These are phyloP conservation scores for Tipula helvola DNA, from an alignment of 2,888 invertebrate genomes.

Conservation along the genomic window DNA sequence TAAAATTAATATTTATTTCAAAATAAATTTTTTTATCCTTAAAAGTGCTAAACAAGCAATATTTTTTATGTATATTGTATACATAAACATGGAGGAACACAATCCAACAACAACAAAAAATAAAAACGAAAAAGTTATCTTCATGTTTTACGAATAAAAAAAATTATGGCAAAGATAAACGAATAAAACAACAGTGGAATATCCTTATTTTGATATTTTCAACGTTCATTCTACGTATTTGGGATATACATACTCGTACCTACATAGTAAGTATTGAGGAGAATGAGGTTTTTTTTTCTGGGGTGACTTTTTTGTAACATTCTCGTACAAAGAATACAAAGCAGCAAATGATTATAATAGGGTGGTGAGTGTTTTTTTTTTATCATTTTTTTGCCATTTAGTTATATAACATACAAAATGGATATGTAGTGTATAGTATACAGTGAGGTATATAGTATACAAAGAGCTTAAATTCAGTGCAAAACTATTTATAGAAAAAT, in stretches of 20 bases:
- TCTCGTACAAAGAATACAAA: neutral
- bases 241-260: neutral
- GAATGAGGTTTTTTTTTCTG: neutral
- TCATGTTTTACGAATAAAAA: neutral
- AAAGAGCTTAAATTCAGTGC: neutral
- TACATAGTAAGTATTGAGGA: neutral
- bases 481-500: neutral
- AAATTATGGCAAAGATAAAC: conserved; percentile 4
- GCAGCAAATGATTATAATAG: neutral
- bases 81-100: neutral
- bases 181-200: neutral
- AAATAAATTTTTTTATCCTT: neutral
- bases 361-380: neutral
- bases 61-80: neutral
- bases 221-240: neutral
- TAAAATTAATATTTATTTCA: neutral
- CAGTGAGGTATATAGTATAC: neutral
- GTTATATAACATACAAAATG: neutral
- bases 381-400: neutral
- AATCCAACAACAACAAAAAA: neutral
- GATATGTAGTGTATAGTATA: neutral
- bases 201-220: conserved; percentile 4
- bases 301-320: neutral
- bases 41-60: neutral
- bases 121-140: neutral